Evolutionary conservation across 1,140 invertebrate genomes (phyloP), one percentile per base, ranked within the genome.

Genomic region (Macrotrachela quadricornifera): DNA sequence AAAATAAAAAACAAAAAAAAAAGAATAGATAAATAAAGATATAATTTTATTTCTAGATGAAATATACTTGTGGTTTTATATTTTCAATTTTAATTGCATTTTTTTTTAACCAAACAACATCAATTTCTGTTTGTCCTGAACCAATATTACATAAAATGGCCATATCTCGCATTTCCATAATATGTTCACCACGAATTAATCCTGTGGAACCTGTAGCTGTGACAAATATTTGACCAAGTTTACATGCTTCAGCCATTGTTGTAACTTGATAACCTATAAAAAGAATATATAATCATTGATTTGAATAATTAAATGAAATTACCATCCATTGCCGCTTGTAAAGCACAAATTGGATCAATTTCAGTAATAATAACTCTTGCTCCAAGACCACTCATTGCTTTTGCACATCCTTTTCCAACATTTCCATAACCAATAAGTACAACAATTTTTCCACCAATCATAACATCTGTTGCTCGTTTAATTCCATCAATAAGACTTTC

Each of bases 71-170:
- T 14, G 88, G 87, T 70, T 97, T 95, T 54, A 99, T 83, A 59
- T 85, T 88, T 10, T 83, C 76, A 74, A 94, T 96, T 56, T 80
- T 73, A 39, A 75, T 78, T 50, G 80, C 79, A 75, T 96, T 95
- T 16, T 82, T 80, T 46, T 92, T 84, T 10, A 99, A 72, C 87
- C 87, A 99, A 42, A 78, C 75, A 6, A 96, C 87, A 71, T 97
- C 82, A 62, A 99, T 84, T 76, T 99, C 94, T 69, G 85, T 90
- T 65, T 85, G 84, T 72, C 97, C 99, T 69, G 99, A 94, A 14
- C 94, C 94, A 49, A 97, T 95, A 66, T 99, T 99, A 66, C 91
- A 96, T 43, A 99, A 83, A 64, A 99, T 94, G n/a, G 85, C 77
- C 73, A 99, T 91, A 67, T 99, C 83, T 56, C 80, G 79, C 87